Conservation (phyloP, 2,797 vertebrate genomes). For the Chiloscyllium punctatum region DNA sequence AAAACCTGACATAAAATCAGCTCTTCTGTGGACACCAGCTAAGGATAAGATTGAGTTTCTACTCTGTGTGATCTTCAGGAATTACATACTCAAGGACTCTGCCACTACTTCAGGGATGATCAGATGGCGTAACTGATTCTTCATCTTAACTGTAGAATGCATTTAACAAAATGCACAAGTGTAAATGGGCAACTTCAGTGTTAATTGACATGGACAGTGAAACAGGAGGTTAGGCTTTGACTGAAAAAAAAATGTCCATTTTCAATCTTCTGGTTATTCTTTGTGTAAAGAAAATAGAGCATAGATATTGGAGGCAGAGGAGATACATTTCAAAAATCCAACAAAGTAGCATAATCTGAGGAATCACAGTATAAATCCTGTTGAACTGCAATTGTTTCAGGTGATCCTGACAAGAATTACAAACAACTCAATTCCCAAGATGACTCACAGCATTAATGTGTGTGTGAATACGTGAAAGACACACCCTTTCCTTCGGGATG, state of each 20-base stretch:
- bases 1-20: background rate
- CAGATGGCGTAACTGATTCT: conserved; percentile 12
- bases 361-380: background rate
- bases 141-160: background rate
- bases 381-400: background rate
- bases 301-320: background rate
- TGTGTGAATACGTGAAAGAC: background rate
- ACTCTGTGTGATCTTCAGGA: background rate
- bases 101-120: background rate
- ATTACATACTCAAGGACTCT: background rate
- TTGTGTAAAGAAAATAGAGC: background rate
- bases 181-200: background rate
- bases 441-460: background rate
- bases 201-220: conserved; percentile 22
- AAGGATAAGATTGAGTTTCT: background rate
- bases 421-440: too few species aligned
- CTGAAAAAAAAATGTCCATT: background rate
- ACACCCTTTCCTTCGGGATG: background rate
- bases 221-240: background rate
- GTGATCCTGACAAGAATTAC: background rate
- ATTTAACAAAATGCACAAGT: background rate
- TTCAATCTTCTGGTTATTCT: background rate
- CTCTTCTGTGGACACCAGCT: background rate
- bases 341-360: background rate
- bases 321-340: background rate